Conservation (phyloP, 2,113 vertebrate species). For the Vulpes lagopus region DNA sequence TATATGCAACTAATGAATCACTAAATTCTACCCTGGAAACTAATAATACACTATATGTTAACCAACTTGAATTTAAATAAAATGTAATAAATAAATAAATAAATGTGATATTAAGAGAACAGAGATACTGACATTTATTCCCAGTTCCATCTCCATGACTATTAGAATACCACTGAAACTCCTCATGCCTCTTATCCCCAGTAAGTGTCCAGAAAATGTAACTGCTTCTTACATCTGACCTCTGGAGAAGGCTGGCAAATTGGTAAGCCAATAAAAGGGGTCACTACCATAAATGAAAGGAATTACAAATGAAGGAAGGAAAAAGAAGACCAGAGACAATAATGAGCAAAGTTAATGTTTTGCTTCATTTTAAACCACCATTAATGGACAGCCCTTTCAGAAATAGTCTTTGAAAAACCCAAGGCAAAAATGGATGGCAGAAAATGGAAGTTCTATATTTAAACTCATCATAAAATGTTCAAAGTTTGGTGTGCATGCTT, state of each 20-base stretch:
- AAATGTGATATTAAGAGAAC: not conserved
- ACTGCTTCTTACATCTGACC: not conserved
- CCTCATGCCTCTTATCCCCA: not conserved
- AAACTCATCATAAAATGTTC: conserved; percentile 12
- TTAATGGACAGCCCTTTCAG: not conserved
- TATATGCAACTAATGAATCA: not conserved
- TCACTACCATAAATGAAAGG: not conserved
- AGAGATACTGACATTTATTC: not conserved
- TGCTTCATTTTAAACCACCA: conserved; percentile 17
- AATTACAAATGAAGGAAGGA: not conserved
- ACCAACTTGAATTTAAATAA: not conserved
- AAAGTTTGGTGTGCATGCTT: not conserved
- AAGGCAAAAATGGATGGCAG: conserved; percentile 21
- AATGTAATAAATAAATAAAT: not conserved
- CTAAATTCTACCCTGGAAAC: not conserved
- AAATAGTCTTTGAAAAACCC: conserved; percentile 56
- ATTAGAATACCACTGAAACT: not conserved
- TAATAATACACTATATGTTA: not conserved
- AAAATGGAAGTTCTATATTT: not conserved
- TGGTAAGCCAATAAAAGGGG: not conserved
- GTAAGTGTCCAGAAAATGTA: not conserved
- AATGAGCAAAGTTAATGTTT: not conserved
- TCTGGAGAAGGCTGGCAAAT: not conserved
- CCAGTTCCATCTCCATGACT: not conserved
- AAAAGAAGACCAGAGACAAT: not conserved